A percentile compares a stretch with the other conserved stretches of the same genome.
These are phyloP conservation scores for Heliothis virescens DNA, from an alignment of 1,140 invertebrate genomes.

Conservation along the genomic window DNA sequence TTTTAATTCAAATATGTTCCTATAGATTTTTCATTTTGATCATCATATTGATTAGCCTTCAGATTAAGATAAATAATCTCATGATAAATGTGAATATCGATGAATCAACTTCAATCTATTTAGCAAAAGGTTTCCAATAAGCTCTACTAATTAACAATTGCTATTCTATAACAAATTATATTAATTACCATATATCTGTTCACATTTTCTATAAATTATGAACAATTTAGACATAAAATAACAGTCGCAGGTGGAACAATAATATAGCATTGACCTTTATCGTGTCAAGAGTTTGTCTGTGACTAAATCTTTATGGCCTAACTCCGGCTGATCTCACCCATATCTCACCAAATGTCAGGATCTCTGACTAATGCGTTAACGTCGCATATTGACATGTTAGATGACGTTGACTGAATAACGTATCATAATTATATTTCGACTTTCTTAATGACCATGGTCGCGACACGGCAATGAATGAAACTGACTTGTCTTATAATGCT, in stretches of 20 bases:
- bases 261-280: conserved; percentile 44
- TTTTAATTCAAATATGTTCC: too few relatives aligned
- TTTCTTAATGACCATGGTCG: conserved; percentile 54
- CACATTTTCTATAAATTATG: neutral
- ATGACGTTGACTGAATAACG: conserved; percentile 47
- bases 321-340: conserved; percentile 42
- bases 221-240: neutral
- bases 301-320: conserved; percentile 40
- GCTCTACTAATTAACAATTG: conserved; percentile 11
- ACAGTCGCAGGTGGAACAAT: neutral
- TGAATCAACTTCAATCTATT: neutral
- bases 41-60: conserved; percentile 5
- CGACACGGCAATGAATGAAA: conserved; percentile 51
- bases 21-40: neutral
- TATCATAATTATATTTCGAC: conserved; percentile 50
- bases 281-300: conserved; percentile 30
- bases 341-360: conserved; percentile 60
- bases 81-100: neutral
- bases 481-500: conserved; percentile 48
- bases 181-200: conserved; percentile 21
- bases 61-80: neutral
- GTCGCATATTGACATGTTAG: conserved; percentile 10
- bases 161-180: conserved; percentile 1
- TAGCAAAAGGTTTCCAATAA: conserved; percentile 19
- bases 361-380: conserved; percentile 43